Evolutionary conservation across 2,113 vertebrate genomes (phyloP), one percentile per base, ranked within the genome.

Genomic region (Myotis yumanensis): DNA sequence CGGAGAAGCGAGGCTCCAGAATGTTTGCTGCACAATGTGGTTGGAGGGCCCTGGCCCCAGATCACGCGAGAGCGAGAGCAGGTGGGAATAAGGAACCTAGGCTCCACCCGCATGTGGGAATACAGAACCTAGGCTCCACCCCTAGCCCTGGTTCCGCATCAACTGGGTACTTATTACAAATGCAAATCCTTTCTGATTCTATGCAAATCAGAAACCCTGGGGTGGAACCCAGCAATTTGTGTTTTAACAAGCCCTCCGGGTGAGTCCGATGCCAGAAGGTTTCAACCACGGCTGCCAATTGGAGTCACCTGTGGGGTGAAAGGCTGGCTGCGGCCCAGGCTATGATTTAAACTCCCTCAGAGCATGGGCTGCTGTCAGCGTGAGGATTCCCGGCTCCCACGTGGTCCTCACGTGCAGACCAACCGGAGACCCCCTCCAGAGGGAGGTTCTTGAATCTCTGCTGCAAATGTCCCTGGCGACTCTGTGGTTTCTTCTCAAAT

Each of bases 181-280:
- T 46, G 18, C 15, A 84, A 51, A 85, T 80, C 0, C 12, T 92
- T 83, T 92, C 43, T 68, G 18, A 72, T 83, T 77, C 94, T 37
- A 82, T 51, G 23, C 59, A 83, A 64, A 37, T 73, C 28, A 94
- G 91, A 87, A 87, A 64, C 76, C 43, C 22, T 69, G 75, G 71
- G 71, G 17, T 48, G 46, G 30, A 89, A 30, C 6, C 37, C n/a
- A 48, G 30, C 35, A 28, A 81, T 79, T 12, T n/a, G 37, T n/a
- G 30, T 30, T 94, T 87, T 57, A 89, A 79, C 20, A 64, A 90
- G 51, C 1, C 18, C 32, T 91, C 35, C 12, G 10, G 54, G 35
- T 68, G 52, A 76, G 81, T 84, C 46, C 25, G 23, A 86, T 75
- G 51, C 5, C 43, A 28, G 69, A 32, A 89, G 51, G 3, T 86